These are phyloP conservation scores for Petrolisthes cinctipes DNA, from an alignment of 2,888 invertebrate genomes.

Conservation along the genomic window DNA sequence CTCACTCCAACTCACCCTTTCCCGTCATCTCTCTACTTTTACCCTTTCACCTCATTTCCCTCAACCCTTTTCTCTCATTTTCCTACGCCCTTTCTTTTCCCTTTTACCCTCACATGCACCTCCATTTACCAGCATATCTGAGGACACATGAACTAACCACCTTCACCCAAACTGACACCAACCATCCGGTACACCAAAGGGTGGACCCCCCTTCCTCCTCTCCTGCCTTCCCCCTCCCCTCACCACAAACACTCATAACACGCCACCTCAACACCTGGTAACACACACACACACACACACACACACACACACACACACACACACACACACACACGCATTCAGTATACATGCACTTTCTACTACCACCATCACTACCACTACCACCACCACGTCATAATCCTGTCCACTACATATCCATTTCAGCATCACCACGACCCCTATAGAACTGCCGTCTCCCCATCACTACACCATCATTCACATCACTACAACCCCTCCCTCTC, in stretches of 20 bases:
- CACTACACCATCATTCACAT: too few relatives aligned
- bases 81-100: neutral
- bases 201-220: constrained; percentile 28
- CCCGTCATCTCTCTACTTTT: neutral
- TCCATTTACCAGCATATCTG: too few relatives aligned
- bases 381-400: too few relatives aligned
- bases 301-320: neutral
- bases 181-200: constrained; percentile 30
- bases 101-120: neutral
- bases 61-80: neutral
- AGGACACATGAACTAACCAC: constrained; percentile 29
- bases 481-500: too few relatives aligned
- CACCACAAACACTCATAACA: neutral
- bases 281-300: neutral
- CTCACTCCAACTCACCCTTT: neutral
- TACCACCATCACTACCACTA: too few relatives aligned
- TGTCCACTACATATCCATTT: too few relatives aligned
- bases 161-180: constrained; percentile 21
- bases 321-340: neutral
- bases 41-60: neutral
- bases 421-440: too few relatives aligned
- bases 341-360: too few relatives aligned
- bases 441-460: too few relatives aligned
- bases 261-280: neutral
- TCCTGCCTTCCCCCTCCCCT: neutral